Conservation (phyloP, 2,797 vertebrate genomes). For the Eleutherodactylus coqui region DNA sequence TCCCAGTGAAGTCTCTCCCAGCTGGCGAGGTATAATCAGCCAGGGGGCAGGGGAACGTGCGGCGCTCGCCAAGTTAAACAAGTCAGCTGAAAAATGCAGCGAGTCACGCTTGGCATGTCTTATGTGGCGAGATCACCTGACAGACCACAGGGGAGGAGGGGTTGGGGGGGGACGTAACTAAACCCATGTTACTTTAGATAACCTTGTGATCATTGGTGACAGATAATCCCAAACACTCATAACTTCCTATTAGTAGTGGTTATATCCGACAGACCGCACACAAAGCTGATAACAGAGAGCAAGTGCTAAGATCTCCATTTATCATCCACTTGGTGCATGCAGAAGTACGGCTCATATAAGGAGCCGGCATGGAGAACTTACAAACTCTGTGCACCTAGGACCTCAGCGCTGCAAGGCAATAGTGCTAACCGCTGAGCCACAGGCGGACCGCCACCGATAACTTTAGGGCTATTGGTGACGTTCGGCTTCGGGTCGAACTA, state of each 20-base stretch:
- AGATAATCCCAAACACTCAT: background rate
- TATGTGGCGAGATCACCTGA: background rate
- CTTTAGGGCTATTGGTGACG: no score
- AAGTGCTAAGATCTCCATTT: background rate
- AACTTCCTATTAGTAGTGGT: background rate
- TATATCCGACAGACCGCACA: background rate
- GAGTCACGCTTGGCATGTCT: slow-evolving; percentile 22
- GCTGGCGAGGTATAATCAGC: slow-evolving; percentile 14
- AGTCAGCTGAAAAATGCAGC: slow-evolving; percentile 36
- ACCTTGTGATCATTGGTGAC: background rate
- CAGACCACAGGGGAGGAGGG: background rate
- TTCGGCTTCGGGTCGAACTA: no score
- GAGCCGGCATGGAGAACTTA: no score
- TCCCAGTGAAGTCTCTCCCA: slow-evolving; percentile 5
- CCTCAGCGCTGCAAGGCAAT: no score
- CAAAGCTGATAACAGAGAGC: background rate
- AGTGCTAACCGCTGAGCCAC: no score
- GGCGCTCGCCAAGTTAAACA: slow-evolving; percentile 21
- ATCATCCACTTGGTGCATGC: no score
- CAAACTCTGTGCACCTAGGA: no score
- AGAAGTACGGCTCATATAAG: no score
- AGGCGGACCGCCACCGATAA: no score
- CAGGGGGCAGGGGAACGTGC: background rate
- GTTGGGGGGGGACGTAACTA: background rate
- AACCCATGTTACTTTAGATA: background rate